Evolutionary conservation across 2,113 vertebrate species (phyloP), one percentile per base, ranked within the genome.

Genomic region (Cranoglanis bouderius): DNA sequence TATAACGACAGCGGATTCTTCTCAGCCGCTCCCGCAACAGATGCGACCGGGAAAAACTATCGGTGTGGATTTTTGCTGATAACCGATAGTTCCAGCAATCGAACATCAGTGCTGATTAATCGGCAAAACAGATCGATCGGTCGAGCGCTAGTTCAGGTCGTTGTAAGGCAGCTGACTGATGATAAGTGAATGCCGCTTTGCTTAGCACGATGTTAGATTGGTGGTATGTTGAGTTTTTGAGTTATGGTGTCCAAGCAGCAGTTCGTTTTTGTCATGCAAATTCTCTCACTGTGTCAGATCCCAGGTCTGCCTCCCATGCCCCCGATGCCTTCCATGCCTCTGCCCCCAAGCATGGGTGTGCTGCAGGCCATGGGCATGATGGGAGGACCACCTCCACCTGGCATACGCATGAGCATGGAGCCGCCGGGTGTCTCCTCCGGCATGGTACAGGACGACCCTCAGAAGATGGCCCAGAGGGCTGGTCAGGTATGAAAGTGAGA

Each of bases 361-460:
- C 93, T 96, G 77, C 96, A 96, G 89, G 94, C 96, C 21, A 96
- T 97, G 96, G 95, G 92, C 49, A 96, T 97, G 92, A 96, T 97
- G 90, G 95, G 95, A 1, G 96, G 95, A 1, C 96, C 97, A 1
- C 96, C 95, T 8, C 95, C 96, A 0, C 93, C 96, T 0, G 95
- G 94, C 82, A 91, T 98, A 87, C 96, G 94, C 74, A 94, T 96
- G 38, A 94, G 95, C 0, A 95, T 97, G 89, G 95, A 96, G 46
- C 95, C 96, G n/a, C 94, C 95, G 0, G 91, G 93, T 26, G 85
- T 96, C 46, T 94, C 96, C 0, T 95, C 96, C 0, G 95, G 96
- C 63, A 84, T 98, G 85, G 94, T 94, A 0, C 96, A 97, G 87
- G 97, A 97, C 0, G 96, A 97, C 19, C 95, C 96, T 32, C 94